Evolutionary conservation across 2,888 invertebrate genomes (phyloP).

Genomic region (Athetis lepigone): DNA sequence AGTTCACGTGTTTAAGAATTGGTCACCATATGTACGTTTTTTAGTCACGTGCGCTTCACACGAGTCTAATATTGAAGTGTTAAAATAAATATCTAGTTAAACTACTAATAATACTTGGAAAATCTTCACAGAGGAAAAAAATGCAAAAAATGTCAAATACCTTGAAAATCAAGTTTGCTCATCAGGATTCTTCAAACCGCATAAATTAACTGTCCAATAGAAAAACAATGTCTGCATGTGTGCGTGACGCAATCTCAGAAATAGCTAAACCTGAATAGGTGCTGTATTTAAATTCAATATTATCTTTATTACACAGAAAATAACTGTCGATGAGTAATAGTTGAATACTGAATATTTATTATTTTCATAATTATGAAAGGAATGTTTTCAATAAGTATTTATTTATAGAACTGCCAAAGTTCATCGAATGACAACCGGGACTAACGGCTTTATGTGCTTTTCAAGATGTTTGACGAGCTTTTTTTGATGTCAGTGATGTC

Average conservation of each 20-base stretch:
- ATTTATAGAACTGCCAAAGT: neutral
- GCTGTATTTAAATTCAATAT: constrained; percentile 7
- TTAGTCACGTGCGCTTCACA: too few species aligned
- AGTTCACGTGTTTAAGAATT: too few species aligned
- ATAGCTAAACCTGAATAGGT: constrained; percentile 33
- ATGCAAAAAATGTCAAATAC: constrained; percentile 20
- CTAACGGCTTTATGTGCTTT: too few species aligned
- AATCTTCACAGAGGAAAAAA: neutral
- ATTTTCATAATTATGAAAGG: neutral
- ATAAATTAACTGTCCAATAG: constrained; percentile 34
- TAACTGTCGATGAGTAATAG: constrained; percentile 5
- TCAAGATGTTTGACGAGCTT: too few species aligned
- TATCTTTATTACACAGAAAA: neutral
- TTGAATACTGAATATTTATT: too few species aligned
- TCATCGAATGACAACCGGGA: neutral
- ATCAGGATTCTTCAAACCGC: constrained; percentile 42
- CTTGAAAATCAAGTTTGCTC: constrained; percentile 37
- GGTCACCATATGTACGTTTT: too few species aligned
- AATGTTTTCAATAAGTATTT: constrained; percentile 9
- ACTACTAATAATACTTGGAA: neutral
- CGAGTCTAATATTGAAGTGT: too few species aligned
- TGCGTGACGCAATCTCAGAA: constrained; percentile 38
- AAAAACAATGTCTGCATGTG: constrained; percentile 27
- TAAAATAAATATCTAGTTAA: neutral
- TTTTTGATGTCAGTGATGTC: too few species aligned